Percentiles rank a stretch among this genome's conserved stretches.
Evolutionary conservation across 2,888 invertebrate species (phyloP).

Genomic region (Dolichomitus sp.): DNA sequence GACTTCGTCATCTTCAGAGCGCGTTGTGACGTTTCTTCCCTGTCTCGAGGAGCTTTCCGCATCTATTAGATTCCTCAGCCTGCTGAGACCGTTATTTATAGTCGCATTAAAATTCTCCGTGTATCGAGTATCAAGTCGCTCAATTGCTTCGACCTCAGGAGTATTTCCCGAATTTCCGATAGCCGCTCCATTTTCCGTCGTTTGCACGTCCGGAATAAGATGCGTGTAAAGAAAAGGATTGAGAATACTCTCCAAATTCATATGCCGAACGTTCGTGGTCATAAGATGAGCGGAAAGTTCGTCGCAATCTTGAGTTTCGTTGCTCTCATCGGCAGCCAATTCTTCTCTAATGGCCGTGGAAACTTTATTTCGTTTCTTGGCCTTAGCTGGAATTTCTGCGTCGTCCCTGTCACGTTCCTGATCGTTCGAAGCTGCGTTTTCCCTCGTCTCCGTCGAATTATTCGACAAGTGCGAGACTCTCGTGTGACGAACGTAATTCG

Average conservation of each 20-base stretch:
- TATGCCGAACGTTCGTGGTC: conserved; percentile 80
- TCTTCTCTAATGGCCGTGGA: conserved; percentile 80
- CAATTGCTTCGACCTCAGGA: conserved; percentile 77
- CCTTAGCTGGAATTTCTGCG: conserved; percentile 55
- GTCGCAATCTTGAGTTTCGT: conserved; percentile 75
- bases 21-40: conserved; percentile 30
- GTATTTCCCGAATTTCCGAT: conserved; percentile 54
- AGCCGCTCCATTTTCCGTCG: conserved; percentile 34
- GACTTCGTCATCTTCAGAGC: conserved; percentile 61
- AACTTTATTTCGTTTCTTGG: conserved; percentile 72
- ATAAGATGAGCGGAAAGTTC: conserved; percentile 80
- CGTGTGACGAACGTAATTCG: conserved; percentile 56
- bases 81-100: conserved; percentile 75
- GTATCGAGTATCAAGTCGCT: conserved; percentile 80
- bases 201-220: conserved; percentile 77
- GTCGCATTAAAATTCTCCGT: conserved; percentile 76
- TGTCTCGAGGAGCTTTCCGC: conserved; percentile 52
- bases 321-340: conserved; percentile 77
- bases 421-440: conserved; percentile 41
- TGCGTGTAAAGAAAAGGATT: conserved; percentile 83
- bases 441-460: conserved; percentile 33
- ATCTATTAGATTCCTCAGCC: conserved; percentile 72
- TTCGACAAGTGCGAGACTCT: conserved; percentile 35
- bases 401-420: conserved; percentile 52
- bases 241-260: conserved; percentile 77